Evolutionary conservation across 2,888 invertebrate genomes (phyloP).

Genomic region (Trachelus iudaicus): DNA sequence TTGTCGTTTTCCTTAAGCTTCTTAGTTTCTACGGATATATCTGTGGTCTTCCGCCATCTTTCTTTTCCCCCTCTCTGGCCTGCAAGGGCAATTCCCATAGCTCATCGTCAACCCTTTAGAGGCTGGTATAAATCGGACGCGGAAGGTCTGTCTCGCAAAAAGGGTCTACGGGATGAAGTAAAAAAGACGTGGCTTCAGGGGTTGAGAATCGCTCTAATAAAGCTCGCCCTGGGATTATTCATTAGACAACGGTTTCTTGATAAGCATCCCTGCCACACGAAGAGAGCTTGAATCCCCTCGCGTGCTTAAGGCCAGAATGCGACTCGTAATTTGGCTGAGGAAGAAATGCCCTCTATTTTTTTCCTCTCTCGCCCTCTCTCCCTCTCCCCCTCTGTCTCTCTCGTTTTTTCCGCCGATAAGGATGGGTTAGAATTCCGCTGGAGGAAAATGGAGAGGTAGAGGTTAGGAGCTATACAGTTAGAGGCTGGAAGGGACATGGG

Average conservation of each 20-base stretch:
- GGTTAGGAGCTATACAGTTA: not conserved
- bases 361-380: not conserved
- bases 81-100: not conserved
- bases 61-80: not conserved
- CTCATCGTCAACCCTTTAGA: not conserved
- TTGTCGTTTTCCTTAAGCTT: not conserved
- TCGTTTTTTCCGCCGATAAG: not conserved
- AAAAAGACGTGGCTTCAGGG: not conserved
- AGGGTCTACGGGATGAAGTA: not conserved
- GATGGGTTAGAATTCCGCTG: not conserved
- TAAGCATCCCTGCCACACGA: constrained; percentile 8
- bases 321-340: constrained; percentile 16
- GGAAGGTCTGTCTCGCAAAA: not conserved
- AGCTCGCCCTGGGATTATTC: constrained; percentile 18
- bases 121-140: constrained; percentile 1
- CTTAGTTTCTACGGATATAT: not conserved
- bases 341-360: constrained; percentile 17
- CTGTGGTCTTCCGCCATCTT: not conserved
- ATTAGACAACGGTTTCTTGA: constrained; percentile 15
- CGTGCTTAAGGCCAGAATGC: constrained; percentile 4
- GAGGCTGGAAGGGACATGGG: not conserved
- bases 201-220: constrained; percentile 12
- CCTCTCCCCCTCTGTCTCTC: not conserved
- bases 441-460: not conserved
- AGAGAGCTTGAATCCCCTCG: not conserved